Base-by-base conservation (phyloP, 2,113 vertebrate species). In the Romanogobio albipinnatus region DNA sequence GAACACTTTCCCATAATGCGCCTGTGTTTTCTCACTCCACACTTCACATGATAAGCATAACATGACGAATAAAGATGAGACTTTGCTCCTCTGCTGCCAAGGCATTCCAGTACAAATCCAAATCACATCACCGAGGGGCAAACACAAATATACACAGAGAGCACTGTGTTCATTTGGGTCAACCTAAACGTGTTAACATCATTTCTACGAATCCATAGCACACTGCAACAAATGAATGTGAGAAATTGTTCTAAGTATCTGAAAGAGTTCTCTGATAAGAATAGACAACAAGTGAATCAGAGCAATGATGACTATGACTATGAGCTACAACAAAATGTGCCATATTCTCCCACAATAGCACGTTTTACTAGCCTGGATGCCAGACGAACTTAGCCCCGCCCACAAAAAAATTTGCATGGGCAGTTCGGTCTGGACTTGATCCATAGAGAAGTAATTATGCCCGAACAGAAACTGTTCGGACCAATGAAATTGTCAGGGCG, bases 81-180 rank as follows among this genome's bases (percentile, higher is more conserved):
- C 43, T 62, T 24, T 26, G 4, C n/a, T 82, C 66, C 49, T 71
- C 4, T 73, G 51, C 58, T n/a, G 51, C 53, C 26, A 51, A 47
- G 47, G 62, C 80, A 82, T 82, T 87, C 64, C 77, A 61, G 45
- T 59, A 82, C 33, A 66, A 81, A 87, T 76, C 26, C n/a, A 81
- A 29, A 59, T 76, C 76, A 71, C 9, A 77, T 85, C 24, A 64
- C 9, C 2, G 26, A 45, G 19, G 51, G 1, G 58, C 43, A 85
- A 15, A 81, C n/a, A 83, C 24, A 36, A 7, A 62, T 36, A 56
- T 59, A 9, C 33, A 71, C 39, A 71, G 36, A 78, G 24, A 47
- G 15, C 3, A 24, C 15, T 49, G 39, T 82, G 62, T 39, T 79
- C 15, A 36, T n/a, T 29, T 4, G 47, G 43, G n/a, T 19, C 6